A percentile compares a stretch with the other conserved stretches of the same genome.
These are phyloP conservation scores for Charadrius vociferus DNA, from an alignment of 2,113 vertebrate species.

Conservation along the genomic window DNA sequence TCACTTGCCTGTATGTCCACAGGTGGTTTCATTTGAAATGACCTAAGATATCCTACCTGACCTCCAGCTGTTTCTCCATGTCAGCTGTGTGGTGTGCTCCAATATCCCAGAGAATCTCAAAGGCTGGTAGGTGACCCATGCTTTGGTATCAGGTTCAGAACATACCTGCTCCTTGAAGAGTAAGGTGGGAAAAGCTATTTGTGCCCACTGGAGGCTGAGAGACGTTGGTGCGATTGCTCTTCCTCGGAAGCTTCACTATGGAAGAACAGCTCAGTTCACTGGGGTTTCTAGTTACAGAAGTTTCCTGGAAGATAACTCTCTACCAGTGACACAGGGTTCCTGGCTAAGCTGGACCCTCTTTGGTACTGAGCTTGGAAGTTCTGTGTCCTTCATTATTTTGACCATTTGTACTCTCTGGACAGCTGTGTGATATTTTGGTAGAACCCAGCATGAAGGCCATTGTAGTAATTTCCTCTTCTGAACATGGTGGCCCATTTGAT, in stretches of 20 bases:
- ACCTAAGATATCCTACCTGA: background rate
- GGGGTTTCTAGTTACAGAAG: background rate
- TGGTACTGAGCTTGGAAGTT: background rate
- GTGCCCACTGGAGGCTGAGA: background rate
- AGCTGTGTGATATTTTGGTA: background rate
- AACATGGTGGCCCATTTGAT: background rate
- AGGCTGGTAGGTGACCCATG: background rate
- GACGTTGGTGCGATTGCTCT: background rate
- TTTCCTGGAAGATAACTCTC: background rate
- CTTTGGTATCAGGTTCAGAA: background rate
- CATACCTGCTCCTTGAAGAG: background rate
- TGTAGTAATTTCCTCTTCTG: background rate
- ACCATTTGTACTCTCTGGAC: background rate
- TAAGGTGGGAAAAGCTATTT: background rate
- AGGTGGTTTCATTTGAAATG: background rate
- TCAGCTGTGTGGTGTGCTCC: background rate
- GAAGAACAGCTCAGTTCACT: background rate
- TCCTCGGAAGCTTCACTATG: background rate
- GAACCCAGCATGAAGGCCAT: background rate
- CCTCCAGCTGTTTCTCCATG: background rate
- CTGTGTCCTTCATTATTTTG: background rate
- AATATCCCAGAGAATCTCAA: background rate
- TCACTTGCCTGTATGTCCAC: background rate
- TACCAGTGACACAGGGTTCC: background rate
- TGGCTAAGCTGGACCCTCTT: background rate